These are phyloP conservation scores for Taxidea taxus DNA, from an alignment of 2,113 vertebrate genomes.

Conservation along the genomic window DNA sequence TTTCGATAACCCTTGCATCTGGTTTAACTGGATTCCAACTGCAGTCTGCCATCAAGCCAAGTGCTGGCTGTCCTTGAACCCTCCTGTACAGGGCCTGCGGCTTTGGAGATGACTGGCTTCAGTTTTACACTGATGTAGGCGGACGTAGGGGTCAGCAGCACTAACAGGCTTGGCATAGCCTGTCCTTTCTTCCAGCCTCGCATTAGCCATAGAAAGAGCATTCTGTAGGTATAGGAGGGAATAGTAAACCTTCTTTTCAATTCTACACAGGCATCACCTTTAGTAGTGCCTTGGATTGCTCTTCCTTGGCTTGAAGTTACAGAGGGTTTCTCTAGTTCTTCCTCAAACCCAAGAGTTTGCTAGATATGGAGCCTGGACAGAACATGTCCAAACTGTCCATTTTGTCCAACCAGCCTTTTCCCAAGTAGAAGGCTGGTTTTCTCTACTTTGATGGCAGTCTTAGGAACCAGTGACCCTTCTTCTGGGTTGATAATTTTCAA, in stretches of 20 bases:
- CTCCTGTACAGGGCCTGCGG: slow-evolving; percentile 22
- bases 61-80: background rate
- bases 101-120: slow-evolving; percentile 56
- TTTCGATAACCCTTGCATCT: slow-evolving; percentile 47
- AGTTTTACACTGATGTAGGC: slow-evolving; percentile 34
- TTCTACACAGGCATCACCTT: slow-evolving; percentile 23
- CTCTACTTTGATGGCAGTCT: background rate
- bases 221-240: background rate
- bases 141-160: slow-evolving; percentile 38
- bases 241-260: slow-evolving; percentile 54
- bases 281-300: slow-evolving; percentile 49
- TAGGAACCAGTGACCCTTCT: background rate
- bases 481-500: background rate
- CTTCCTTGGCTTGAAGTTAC: slow-evolving; percentile 32
- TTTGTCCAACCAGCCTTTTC: slow-evolving; percentile 61
- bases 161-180: background rate
- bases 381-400: slow-evolving; percentile 63
- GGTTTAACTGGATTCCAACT: slow-evolving; percentile 43
- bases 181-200: slow-evolving; percentile 50
- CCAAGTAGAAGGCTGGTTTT: slow-evolving; percentile 52
- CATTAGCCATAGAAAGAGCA: slow-evolving; percentile 42
- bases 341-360: slow-evolving; percentile 62
- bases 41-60: slow-evolving; percentile 45
- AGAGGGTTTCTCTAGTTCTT: slow-evolving; percentile 49
- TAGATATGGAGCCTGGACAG: background rate